phyloP scores from a whole-genome alignment of 2,888 invertebrate genomes.

The Andrena bucephala region DNA sequence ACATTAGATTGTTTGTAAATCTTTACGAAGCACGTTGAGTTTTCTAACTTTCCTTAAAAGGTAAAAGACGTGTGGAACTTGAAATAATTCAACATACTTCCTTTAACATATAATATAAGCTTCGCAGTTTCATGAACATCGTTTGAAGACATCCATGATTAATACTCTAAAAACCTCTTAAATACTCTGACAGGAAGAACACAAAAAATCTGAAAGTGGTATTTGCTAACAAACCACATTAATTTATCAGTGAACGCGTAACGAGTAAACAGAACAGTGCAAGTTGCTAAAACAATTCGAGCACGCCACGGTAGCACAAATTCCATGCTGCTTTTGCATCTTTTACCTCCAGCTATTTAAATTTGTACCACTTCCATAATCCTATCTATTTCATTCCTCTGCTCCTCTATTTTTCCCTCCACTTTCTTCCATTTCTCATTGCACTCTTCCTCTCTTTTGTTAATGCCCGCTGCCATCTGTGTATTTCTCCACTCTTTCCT shows the following conservation, averaged over 20 bases:
- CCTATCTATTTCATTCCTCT: not conserved
- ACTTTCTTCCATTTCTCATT: not conserved
- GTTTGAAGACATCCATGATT: too few relatives aligned
- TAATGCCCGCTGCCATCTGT: not conserved
- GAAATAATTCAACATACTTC: too few relatives aligned
- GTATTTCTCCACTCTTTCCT: not conserved
- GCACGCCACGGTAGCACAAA: not conserved
- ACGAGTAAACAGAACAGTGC: not conserved
- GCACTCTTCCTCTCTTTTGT: not conserved
- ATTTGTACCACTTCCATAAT: constrained; percentile 1
- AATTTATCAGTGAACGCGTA: not conserved
- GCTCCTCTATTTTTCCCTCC: constrained; percentile 12
- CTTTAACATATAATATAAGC: too few relatives aligned
- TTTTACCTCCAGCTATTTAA: not conserved
- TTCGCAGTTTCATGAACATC: too few relatives aligned
- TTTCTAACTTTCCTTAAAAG: too few relatives aligned
- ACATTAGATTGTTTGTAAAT: too few relatives aligned
- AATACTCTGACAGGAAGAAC: not conserved
- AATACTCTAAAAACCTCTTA: not conserved
- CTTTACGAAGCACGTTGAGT: too few relatives aligned
- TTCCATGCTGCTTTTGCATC: not conserved
- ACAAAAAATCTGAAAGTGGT: not conserved
- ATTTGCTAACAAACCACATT: not conserved
- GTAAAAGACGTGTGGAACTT: too few relatives aligned
- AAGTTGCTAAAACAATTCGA: not conserved